phyloP scores from a whole-genome alignment of 2,888 invertebrate species.

The Andrena bicolor region DNA sequence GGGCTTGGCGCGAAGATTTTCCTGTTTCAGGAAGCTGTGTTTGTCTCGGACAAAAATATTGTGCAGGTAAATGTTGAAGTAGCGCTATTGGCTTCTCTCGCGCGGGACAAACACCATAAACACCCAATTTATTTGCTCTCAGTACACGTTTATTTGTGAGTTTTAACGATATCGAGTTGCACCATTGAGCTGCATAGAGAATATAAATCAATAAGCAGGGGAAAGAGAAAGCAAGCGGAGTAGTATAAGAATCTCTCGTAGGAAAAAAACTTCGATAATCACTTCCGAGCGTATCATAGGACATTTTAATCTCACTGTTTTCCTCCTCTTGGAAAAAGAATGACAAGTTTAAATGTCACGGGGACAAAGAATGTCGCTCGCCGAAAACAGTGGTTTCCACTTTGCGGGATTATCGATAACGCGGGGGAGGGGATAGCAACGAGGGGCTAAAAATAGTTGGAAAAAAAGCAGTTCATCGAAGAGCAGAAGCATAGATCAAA shows the following conservation, averaged over 20 bases:
- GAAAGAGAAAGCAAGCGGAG: not conserved
- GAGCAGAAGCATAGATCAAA: constrained; percentile 54
- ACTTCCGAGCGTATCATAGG: not conserved
- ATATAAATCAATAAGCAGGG: not conserved
- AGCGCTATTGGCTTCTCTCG: not conserved
- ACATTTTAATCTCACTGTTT: not conserved
- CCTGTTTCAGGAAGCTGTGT: constrained; percentile 45
- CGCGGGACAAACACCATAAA: not conserved
- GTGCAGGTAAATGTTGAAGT: constrained; percentile 39
- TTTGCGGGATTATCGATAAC: constrained; percentile 36
- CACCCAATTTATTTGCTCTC: not conserved
- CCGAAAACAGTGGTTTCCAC: constrained; percentile 29
- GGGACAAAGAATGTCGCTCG: not conserved
- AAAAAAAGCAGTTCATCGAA: constrained; percentile 43
- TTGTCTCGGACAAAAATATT: constrained; percentile 38
- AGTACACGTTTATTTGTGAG: not conserved
- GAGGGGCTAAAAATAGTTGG: constrained; percentile 38
- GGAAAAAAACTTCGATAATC: not conserved
- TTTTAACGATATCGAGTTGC: not conserved
- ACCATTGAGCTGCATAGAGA: not conserved
- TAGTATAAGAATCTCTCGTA: not conserved
- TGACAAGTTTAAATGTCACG: not conserved
- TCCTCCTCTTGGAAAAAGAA: not conserved
- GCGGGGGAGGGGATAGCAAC: not conserved
- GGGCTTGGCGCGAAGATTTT: constrained; percentile 32